Conservation (phyloP, 1,140 invertebrate genomes). For the Zaprionus ghesquierei region DNA sequence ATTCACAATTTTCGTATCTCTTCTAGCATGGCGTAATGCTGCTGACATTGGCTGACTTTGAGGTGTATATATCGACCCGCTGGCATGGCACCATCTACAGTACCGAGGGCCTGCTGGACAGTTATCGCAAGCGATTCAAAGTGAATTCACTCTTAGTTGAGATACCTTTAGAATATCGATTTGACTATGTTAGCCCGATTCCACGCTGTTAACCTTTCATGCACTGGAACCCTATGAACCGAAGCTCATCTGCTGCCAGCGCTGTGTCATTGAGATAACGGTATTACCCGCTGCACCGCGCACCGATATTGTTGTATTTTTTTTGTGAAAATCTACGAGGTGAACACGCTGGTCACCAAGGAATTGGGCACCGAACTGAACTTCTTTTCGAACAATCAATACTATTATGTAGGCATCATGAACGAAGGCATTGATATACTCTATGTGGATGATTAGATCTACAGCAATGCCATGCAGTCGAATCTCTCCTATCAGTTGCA, state of each 20-base stretch:
- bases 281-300: slow-evolving; percentile 49
- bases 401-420: slow-evolving; percentile 53
- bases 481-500: slow-evolving; percentile 45
- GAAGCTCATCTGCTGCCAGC: slow-evolving; percentile 55
- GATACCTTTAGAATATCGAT: background rate
- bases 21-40: slow-evolving; percentile 48
- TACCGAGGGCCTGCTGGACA: slow-evolving; percentile 42
- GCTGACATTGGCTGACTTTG: slow-evolving; percentile 51
- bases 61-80: slow-evolving; percentile 41
- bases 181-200: slow-evolving; percentile 37
- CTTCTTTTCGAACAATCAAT: slow-evolving; percentile 57
- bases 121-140: slow-evolving; percentile 45
- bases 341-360: slow-evolving; percentile 51
- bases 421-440: slow-evolving; percentile 59
- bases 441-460: slow-evolving; percentile 57
- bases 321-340: slow-evolving; percentile 35
- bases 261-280: slow-evolving; percentile 51
- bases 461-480: background rate
- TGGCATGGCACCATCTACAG: slow-evolving; percentile 67
- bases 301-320: slow-evolving; percentile 55
- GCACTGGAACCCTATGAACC: slow-evolving; percentile 53
- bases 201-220: slow-evolving; percentile 49
- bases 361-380: slow-evolving; percentile 54
- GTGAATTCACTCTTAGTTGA: slow-evolving; percentile 7
- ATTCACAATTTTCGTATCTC: background rate